These are phyloP conservation scores for Epizoanthus rinbou DNA, from an alignment of 92 coral and sea anemone species.

Conservation along the genomic window DNA sequence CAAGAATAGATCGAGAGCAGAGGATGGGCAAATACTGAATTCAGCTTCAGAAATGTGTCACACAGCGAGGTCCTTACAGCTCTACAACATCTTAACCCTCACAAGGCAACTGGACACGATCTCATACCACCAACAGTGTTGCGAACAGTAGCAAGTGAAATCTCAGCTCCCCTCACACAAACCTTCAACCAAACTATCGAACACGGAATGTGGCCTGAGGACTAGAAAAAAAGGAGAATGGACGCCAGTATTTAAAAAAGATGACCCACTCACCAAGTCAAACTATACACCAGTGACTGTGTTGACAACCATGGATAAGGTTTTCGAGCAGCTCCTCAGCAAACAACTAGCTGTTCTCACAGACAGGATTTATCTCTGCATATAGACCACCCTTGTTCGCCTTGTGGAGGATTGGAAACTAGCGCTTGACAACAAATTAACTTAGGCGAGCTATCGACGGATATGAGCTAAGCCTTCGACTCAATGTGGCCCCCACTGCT, in stretches of 20 bases:
- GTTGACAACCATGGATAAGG: slow-evolving; percentile 46
- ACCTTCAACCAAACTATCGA: too few species aligned
- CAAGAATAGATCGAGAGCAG: slow-evolving; percentile 19
- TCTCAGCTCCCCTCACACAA: too few species aligned
- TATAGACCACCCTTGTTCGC: slow-evolving; percentile 51
- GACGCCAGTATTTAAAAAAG: too few species aligned
- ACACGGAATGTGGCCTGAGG: too few species aligned
- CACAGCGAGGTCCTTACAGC: slow-evolving; percentile 46
- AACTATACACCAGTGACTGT: slow-evolving; percentile 55
- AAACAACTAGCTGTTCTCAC: slow-evolving; percentile 48
- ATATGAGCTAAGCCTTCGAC: slow-evolving; percentile 42
- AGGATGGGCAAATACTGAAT: slow-evolving; percentile 18
- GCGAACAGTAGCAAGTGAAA: too few species aligned
- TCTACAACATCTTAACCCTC: slow-evolving; percentile 32
- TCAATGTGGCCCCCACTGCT: slow-evolving; percentile 41
- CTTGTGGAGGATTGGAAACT: slow-evolving; percentile 54
- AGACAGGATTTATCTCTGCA: slow-evolving; percentile 52
- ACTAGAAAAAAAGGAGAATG: too few species aligned
- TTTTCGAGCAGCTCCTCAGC: slow-evolving; percentile 54
- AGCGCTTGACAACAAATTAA: slow-evolving; percentile 41
- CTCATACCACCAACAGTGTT: slow-evolving; percentile 35
- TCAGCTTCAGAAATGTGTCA: slow-evolving; percentile 43
- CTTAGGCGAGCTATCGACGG: slow-evolving; percentile 38
- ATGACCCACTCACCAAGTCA: neutral
- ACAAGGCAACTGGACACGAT: slow-evolving; percentile 52